Conservation (phyloP, 2,888 invertebrate species). For the Trissoscelio sp. region DNA sequence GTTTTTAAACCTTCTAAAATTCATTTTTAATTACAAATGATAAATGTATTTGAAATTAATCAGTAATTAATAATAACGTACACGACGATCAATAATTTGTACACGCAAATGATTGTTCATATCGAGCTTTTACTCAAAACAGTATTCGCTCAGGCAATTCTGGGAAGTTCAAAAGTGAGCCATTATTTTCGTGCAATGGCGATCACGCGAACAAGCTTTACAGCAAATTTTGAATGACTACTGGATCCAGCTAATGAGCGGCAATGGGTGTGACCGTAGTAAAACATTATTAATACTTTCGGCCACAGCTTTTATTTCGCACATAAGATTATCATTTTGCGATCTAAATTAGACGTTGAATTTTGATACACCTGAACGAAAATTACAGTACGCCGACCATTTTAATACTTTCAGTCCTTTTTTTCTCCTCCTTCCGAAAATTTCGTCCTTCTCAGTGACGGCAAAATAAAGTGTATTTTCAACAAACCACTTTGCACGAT, state of each 20-base stretch:
- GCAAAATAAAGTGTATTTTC: no score
- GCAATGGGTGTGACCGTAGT: constrained; percentile 65
- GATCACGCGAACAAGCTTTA: constrained; percentile 60
- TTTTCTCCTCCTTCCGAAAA: not conserved
- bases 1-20: no score
- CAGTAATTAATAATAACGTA: not conserved
- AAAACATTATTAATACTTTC: constrained; percentile 66
- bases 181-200: constrained; percentile 62
- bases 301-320: constrained; percentile 53
- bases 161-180: constrained; percentile 58
- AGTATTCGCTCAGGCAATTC: constrained; percentile 39
- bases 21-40: no score
- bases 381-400: constrained; percentile 31
- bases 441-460: not conserved
- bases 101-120: constrained; percentile 46
- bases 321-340: constrained; percentile 54
- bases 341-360: constrained; percentile 56
- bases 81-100: constrained; percentile 14
- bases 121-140: constrained; percentile 46
- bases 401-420: constrained; percentile 18
- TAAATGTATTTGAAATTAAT: not conserved
- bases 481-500: not conserved
- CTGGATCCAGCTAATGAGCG: constrained; percentile 64
- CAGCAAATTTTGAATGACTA: constrained; percentile 61
- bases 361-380: constrained; percentile 43